Evolutionary conservation across 2,113 vertebrate species (phyloP).

Genomic region (Hylia prasina): DNA sequence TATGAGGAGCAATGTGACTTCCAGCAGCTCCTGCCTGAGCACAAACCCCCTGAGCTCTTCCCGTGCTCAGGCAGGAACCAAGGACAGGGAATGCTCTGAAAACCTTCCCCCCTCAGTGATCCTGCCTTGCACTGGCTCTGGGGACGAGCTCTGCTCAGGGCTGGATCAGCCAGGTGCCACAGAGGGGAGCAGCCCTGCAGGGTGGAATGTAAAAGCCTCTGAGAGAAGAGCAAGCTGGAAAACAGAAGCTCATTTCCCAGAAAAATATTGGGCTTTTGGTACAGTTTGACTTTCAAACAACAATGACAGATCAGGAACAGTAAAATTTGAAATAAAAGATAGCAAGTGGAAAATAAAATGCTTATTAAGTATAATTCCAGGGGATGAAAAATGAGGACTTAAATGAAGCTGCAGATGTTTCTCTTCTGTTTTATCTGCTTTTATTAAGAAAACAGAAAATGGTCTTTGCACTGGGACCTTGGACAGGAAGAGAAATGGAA

Average conservation of each 20-base stretch:
- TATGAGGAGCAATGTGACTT: not conserved
- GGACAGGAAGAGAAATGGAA: not conserved
- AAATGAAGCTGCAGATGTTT: not conserved
- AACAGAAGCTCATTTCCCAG: not conserved
- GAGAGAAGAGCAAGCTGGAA: not conserved
- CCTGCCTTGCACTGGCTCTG: not conserved
- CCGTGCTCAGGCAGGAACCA: not conserved
- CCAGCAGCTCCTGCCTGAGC: not conserved
- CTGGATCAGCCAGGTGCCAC: not conserved
- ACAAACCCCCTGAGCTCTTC: not conserved
- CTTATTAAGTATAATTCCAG: constrained; percentile 7
- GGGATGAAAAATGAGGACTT: not conserved
- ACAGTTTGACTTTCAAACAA: not conserved
- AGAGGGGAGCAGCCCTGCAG: accelerated
- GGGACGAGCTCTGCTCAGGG: not conserved
- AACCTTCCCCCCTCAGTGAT: not conserved
- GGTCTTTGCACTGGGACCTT: accelerated
- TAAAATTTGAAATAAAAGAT: not conserved
- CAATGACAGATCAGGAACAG: not conserved
- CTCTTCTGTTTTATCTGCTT: not conserved
- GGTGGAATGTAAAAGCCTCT: not conserved
- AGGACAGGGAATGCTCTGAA: not conserved
- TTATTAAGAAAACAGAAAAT: not conserved
- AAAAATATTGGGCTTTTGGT: not conserved
- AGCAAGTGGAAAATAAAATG: constrained; percentile 10